Evolutionary conservation across 1,140 invertebrate species (phyloP).

Genomic region (Lepidostoma basale): DNA sequence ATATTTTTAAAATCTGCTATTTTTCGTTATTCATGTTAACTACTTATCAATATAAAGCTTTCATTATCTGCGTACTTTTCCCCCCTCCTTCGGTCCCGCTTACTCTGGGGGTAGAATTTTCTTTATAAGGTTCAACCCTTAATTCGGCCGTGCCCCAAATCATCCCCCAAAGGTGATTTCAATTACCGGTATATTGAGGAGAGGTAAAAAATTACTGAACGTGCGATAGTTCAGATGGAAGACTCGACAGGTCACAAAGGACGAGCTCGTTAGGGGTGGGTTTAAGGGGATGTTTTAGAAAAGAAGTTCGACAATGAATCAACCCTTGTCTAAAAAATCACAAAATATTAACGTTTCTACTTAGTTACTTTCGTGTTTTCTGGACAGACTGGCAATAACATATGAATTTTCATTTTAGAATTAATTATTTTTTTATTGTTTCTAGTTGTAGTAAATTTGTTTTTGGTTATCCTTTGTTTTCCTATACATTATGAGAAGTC

Average conservation of each 20-base stretch:
- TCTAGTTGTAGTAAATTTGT: no score
- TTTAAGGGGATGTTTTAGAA: neutral
- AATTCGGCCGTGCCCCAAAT: constrained; percentile 14
- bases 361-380: no score
- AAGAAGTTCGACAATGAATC: neutral
- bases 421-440: no score
- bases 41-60: neutral
- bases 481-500: no score
- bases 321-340: no score
- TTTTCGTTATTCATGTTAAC: no score
- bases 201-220: constrained; percentile 11
- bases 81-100: neutral
- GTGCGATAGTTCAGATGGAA: constrained; percentile 1
- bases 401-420: no score
- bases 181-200: constrained; percentile 19
- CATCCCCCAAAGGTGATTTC: constrained; percentile 20
- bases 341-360: no score
- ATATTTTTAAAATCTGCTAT: neutral
- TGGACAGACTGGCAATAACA: no score
- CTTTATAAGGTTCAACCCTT: constrained; percentile 5
- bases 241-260: neutral
- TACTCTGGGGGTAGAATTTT: neutral
- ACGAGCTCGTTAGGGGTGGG: neutral
- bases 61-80: neutral
- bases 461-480: no score